phyloP scores from a whole-genome alignment of 2,113 vertebrate genomes.

The Gopherus evgoodei region DNA sequence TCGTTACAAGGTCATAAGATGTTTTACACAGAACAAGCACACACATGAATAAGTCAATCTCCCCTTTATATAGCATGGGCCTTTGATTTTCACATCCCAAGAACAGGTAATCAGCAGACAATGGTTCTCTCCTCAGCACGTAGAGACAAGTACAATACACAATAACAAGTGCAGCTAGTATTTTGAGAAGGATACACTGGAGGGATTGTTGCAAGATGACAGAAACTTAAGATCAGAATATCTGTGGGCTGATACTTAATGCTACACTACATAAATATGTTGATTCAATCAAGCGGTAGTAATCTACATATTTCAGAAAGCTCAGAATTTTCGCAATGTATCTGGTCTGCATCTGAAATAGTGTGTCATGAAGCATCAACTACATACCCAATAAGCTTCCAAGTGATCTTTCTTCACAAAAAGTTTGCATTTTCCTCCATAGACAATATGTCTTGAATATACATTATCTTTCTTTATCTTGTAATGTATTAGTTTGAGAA shows the following conservation, averaged over 20 bases:
- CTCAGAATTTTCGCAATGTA: background rate
- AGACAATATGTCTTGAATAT: background rate
- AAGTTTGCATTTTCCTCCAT: background rate
- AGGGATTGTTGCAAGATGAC: background rate
- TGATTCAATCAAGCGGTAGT: background rate
- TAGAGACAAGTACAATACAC: background rate
- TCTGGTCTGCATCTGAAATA: background rate
- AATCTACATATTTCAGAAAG: background rate
- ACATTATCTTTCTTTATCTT: background rate
- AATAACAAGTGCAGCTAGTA: background rate
- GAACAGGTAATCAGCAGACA: too few species aligned
- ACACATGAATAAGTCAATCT: too few species aligned
- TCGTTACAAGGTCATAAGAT: too few species aligned
- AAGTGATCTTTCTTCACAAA: background rate
- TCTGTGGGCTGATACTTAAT: background rate
- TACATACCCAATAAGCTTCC: background rate
- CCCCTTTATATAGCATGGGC: too few species aligned
- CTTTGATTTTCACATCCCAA: too few species aligned
- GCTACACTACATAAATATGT: background rate
- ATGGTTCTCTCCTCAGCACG: too few species aligned
- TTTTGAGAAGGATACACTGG: background rate
- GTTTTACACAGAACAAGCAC: too few species aligned
- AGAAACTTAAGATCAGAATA: background rate
- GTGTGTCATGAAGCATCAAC: background rate
- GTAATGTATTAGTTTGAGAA: background rate